These are phyloP conservation scores for Spilarctia lutea DNA, from an alignment of 2,888 invertebrate genomes.

Conservation along the genomic window DNA sequence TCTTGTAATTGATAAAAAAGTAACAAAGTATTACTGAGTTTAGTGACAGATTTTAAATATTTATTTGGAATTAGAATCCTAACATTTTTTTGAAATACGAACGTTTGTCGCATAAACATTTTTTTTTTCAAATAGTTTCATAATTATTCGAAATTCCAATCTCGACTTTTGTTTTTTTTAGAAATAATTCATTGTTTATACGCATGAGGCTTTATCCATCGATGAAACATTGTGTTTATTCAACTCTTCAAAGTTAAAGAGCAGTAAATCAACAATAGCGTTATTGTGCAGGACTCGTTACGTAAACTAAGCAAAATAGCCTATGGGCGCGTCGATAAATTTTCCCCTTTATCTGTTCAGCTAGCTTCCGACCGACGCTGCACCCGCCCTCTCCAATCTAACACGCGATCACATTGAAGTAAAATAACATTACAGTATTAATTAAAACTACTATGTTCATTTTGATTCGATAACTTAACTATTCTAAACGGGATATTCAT, in stretches of 20 bases:
- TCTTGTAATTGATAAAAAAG: too few relatives aligned
- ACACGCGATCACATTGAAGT: slow-evolving; percentile 22
- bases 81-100: too few relatives aligned
- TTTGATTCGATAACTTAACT: background rate
- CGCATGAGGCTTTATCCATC: background rate
- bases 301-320: slow-evolving; percentile 13
- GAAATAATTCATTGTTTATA: background rate
- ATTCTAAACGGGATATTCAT: background rate
- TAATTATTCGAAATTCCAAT: background rate
- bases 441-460: background rate
- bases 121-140: too few relatives aligned
- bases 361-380: slow-evolving; percentile 33
- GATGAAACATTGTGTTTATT: background rate
- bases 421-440: slow-evolving; percentile 11
- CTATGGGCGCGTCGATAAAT: slow-evolving; percentile 36
- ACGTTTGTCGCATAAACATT: too few relatives aligned
- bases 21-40: too few relatives aligned
- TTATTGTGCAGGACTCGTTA: slow-evolving; percentile 17
- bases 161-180: background rate
- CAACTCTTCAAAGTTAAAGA: slow-evolving; percentile 6
- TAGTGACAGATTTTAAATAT: too few relatives aligned
- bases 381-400: slow-evolving; percentile 27
- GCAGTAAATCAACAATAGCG: slow-evolving; percentile 13
- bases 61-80: too few relatives aligned
- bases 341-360: slow-evolving; percentile 25